A percentile compares a stretch with the other conserved stretches of the same genome.
Evolutionary conservation across 2,888 invertebrate species (phyloP).

Genomic region (Hemistola chrysoprasaria): DNA sequence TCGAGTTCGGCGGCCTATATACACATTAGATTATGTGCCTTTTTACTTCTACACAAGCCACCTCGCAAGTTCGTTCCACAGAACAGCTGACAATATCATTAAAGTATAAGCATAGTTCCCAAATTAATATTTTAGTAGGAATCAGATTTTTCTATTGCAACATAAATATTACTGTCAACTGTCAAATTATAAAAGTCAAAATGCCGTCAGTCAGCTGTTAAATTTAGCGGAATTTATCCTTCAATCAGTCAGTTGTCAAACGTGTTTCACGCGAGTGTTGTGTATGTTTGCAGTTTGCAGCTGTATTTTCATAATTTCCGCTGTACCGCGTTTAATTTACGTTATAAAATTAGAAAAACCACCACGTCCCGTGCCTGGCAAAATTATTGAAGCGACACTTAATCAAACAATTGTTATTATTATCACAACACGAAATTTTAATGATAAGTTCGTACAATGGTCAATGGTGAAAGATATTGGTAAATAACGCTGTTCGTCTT

Average conservation of each 20-base stretch:
- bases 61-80: no score
- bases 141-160: background rate
- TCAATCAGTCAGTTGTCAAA: constrained; percentile 43
- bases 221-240: constrained; percentile 10
- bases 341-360: constrained; percentile 4
- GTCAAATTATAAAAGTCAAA: constrained; percentile 18
- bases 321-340: constrained; percentile 5
- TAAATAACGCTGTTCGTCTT: constrained; percentile 53
- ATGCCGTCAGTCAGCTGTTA: constrained; percentile 18
- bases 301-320: constrained; percentile 13
- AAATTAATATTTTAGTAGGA: constrained; percentile 1
- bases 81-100: no score
- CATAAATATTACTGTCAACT: background rate
- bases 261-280: constrained; percentile 17
- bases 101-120: no score
- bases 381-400: background rate
- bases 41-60: no score
- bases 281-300: constrained; percentile 11
- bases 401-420: no score
- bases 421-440: no score
- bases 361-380: background rate
- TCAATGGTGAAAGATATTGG: constrained; percentile 64
- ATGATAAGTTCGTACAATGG: constrained; percentile 14
- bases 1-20: no score
- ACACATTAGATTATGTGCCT: no score